Evolutionary conservation across 2,888 invertebrate genomes (phyloP), one percentile per base, ranked within the genome.

Genomic region (Trissoscelio sp.): DNA sequence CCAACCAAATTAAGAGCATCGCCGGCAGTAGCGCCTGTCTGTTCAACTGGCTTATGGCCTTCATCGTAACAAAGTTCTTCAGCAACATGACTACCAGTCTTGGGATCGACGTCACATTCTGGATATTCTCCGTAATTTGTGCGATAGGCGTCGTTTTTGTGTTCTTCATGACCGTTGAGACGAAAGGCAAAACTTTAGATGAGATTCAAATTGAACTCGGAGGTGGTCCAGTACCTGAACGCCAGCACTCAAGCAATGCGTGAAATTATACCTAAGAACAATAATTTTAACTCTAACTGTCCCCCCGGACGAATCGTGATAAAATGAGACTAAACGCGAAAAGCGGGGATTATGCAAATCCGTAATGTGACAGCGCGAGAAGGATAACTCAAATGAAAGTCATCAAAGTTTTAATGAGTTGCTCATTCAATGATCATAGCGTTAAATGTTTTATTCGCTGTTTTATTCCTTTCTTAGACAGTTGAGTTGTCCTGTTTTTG

Each of bases 31-130:
- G 96, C 20, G 96, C 96, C 0, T 96, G 96, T 18, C 94, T 96
- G 0, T 93, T 96, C 60, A 97, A 97, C 89, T 97, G 97, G 97
- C 90, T 95, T 12, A 92, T 96, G 85, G 96, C 96, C 46, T 97
- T 97, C 89, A 87, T 96, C 0, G 95, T 97, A 0, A 97, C 97
- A 0, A 95, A 95, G 86, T 95, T 95, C 22, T 96, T 95, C 85
- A 91, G 92, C 37, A 92, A 94, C 22, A 86, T 96, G 62, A 93
- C 93, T 48, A 66, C 80, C 0, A 88, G 92, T 0, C 92, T 96
- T 20, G 95, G 95, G 0, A 88, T 92, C 0, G 94, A 95, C 37
- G 93, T 93, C 79, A 95, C 95, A 24, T 96, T 96, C 90, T 96
- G 95, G 94, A 89, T 96, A 42, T 97, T 96, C 87, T 93, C 95